Evolutionary conservation across 2,888 invertebrate genomes (phyloP), one percentile per base, ranked within the genome.

Genomic region (Drosophila parthenogenetica): DNA sequence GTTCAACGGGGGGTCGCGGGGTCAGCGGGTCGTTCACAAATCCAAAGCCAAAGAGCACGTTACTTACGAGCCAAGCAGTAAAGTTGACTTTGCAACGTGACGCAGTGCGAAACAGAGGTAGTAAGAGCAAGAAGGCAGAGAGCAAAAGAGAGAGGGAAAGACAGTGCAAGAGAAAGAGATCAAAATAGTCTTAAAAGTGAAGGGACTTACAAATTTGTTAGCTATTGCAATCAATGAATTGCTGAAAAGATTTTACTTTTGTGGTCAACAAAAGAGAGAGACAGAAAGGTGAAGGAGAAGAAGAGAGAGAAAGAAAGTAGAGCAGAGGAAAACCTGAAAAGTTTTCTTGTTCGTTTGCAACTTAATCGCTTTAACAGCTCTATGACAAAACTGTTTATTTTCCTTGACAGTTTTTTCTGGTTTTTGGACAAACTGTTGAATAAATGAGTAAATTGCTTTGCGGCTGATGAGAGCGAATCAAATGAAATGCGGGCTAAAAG

Each of bases 161-260:
- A 55, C 4, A 19, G n/a, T 22, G 14, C 10, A n/a, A 35, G 10
- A 37, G 7, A 8, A n/a, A 8, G 50, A 39, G 8, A 29, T 7
- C 8, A 29, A 29, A 29, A 8, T 29, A 29, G 29, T 29, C 11
- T 35, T 29, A 0, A n/a, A 35, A 64, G 35, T 37, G 25, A 48
- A 49, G 53, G 42, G 63, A 54, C 57, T 63, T 46, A 63, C 73
- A 77, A 73, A 77, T 73, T 54, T 51, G 64, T 19, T 13, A 49
- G 46, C 37, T 5, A 63, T 45, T 63, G 73, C 68, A 75, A 73
- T 68, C 73, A 68, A 46, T 51, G 19, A 64, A n/a, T 29, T n/a
- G 22, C 32, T 46, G 43, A 22, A 40, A 17, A 16, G 57, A 60
- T 58, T 57, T 54, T 17, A 1, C 22, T 10, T 29, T 17, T 42